Base-by-base conservation (phyloP, 2,797 vertebrate genomes). In the Neostethus bicornis region DNA sequence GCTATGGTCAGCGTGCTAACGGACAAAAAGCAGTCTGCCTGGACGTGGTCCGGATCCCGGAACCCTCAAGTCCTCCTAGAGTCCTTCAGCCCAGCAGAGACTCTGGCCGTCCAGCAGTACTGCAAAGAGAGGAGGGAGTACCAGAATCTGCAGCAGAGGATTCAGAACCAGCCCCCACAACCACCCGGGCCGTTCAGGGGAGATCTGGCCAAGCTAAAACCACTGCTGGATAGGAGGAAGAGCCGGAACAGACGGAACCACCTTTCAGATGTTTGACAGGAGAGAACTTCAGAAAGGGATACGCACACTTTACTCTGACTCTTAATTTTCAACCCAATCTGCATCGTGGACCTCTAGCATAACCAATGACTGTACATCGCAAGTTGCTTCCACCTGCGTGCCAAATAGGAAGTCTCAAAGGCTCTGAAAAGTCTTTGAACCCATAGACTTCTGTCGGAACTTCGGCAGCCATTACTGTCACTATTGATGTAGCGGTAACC, bases 161-260 rank as follows among this genome's bases (percentile, higher is more conserved):
- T 94, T 55, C 94, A 94, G 71, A 94, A 93, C 65, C 26, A 39
- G 48, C 91, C 51, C 29, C 91, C 49, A 0, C 63, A 17, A 34
- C 76, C 59, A 0, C 74, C 79, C 0, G 85, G 83, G 7, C 91
- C 92, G 42, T 92, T 93, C 54, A 90, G 94, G 83, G 95, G 95
- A 4, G 96, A 98, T 85, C 90, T 98, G 59, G 94, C 93, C 70
- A 99, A 98, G 62, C 88, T 99, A 48, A 98, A 97, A 83, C 95
- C 95, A 3, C 92, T 98, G 69, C 91, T 98, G 79, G 96, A 94
- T 59, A 94, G 92, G 60, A 92, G 94, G 57, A 98, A 96, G 93
- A 96, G 95, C 85, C 94, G 96, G 63, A 98, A 96, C 73, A 92
- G 96, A 61, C 93, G 97, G 43, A 94, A 96, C 68, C 94, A 96